A percentile compares a stretch with the other conserved stretches of the same genome.
Evolutionary conservation across 2,113 vertebrate genomes (phyloP).

Genomic region (Brachypteracias leptosomus): DNA sequence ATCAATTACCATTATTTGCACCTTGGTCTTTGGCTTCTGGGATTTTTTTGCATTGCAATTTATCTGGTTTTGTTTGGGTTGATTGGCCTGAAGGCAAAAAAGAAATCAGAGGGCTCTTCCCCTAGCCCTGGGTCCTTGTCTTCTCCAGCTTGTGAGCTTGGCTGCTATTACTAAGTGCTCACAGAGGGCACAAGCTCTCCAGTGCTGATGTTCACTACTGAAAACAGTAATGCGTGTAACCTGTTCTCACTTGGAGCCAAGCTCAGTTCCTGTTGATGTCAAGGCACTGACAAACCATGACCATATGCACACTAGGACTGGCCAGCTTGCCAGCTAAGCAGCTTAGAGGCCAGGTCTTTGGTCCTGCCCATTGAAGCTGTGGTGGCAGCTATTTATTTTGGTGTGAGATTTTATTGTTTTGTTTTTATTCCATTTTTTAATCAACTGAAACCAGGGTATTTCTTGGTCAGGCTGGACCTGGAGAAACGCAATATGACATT

Average conservation of each 20-base stretch:
- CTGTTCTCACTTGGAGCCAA: not conserved
- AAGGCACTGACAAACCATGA: not conserved
- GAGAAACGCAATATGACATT: not conserved
- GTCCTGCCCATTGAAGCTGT: not conserved
- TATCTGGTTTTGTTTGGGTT: not conserved
- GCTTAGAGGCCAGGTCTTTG: not conserved
- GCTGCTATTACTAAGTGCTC: not conserved
- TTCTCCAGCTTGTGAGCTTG: not conserved
- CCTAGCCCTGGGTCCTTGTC: not conserved
- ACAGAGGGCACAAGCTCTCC: not conserved
- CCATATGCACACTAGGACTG: not conserved
- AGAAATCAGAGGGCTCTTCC: not conserved
- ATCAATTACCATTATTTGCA: not conserved
- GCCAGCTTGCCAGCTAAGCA: not conserved
- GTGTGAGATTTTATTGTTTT: not conserved
- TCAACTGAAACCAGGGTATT: not conserved
- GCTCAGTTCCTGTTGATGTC: not conserved
- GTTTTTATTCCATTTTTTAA: not conserved
- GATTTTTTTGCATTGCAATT: not conserved
- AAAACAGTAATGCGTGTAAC: not conserved
- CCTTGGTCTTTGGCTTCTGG: not conserved
- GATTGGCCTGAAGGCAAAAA: not conserved
- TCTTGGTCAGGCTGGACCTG: conserved; percentile 60
- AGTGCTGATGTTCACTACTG: conserved; percentile 12
- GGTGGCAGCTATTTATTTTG: conserved; percentile 30